Base-by-base conservation (phyloP, 2,797 vertebrate genomes). In the Brachyalestes nurse region DNA sequence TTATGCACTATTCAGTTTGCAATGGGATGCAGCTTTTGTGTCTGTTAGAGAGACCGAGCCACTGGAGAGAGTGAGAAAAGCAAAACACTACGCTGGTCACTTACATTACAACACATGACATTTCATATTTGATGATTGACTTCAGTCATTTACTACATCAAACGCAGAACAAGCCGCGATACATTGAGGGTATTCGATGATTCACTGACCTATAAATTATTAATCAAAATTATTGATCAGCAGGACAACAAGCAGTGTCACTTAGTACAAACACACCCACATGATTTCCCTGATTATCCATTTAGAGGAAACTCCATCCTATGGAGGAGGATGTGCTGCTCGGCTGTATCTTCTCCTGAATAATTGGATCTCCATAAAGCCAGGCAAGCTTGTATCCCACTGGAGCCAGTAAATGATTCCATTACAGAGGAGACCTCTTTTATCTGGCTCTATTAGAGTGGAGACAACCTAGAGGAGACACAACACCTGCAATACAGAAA, bases 371-470 rank as follows among this genome's bases (percentile, higher is more conserved):
- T 77, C 38, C 60, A 65, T 65, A 65, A 14, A 57, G 58, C 72
- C 42, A 55, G 61, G 67, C 23, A 66, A 77, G 49, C 47, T 38
- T n/a, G 58, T 64, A 76, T 73, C 74, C 74, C 72, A 77, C 75
- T 47, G 58, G 62, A 69, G 42, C 60, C 73, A 45, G 49, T 70
- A 72, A 75, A 78, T 78, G 74, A 77, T 64, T 75, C 60, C 80
- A 84, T 85, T 81, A 81, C 62, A 64, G 47, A 21, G 62, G 53
- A 53, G 79, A 64, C 58, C 23, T 69, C 53, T 66, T 72, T 60
- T 74, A 85, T 88, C 72, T 74, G 75, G 85, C 64, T 66, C 82
- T 83, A 87, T 91, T 91, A 88, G 75, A 75, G 65, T 65, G 70
- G 72, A 85, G 83, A 88, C 79, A 82, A 74, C 86, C 71, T 77